These are phyloP conservation scores for Paratrypauchen microcephalus DNA, from an alignment of 2,797 vertebrate genomes.

Conservation along the genomic window DNA sequence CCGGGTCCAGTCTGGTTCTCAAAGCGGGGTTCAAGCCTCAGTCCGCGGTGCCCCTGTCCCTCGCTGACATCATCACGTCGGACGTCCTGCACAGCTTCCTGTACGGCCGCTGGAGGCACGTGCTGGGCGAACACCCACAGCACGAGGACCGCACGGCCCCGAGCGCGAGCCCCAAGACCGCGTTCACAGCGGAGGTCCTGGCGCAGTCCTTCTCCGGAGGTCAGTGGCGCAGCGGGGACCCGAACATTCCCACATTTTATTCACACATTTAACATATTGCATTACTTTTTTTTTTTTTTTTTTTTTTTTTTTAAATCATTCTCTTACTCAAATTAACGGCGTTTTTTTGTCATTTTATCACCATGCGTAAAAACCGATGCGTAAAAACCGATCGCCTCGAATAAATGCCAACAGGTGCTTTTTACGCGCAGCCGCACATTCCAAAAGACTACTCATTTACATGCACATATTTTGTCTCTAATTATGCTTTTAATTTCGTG, in stretches of 20 bases:
- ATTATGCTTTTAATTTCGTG: not conserved
- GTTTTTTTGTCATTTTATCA: no score
- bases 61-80: constrained; percentile 96
- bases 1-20: constrained; percentile 86
- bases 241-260: not conserved
- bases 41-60: constrained; percentile 79
- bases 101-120: constrained; percentile 95
- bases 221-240: constrained; percentile 62
- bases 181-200: constrained; percentile 94
- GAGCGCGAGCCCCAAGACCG: constrained; percentile 86
- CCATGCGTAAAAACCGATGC: no score
- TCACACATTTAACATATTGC: no score
- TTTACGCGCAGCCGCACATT: not conserved
- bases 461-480: not conserved
- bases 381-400: no score
- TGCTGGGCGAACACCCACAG: constrained; percentile 88
- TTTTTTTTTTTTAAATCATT: no score
- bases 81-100: constrained; percentile 98
- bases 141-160: constrained; percentile 82
- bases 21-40: constrained; percentile 85
- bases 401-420: not conserved
- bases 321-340: no score
- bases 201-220: constrained; percentile 96
- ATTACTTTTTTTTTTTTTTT: no score
- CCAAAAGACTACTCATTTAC: not conserved